A percentile compares a stretch with the other conserved stretches of the same genome.
These are phyloP conservation scores for Anseranas semipalmata DNA, from an alignment of 2,113 vertebrate genomes.

Conservation along the genomic window DNA sequence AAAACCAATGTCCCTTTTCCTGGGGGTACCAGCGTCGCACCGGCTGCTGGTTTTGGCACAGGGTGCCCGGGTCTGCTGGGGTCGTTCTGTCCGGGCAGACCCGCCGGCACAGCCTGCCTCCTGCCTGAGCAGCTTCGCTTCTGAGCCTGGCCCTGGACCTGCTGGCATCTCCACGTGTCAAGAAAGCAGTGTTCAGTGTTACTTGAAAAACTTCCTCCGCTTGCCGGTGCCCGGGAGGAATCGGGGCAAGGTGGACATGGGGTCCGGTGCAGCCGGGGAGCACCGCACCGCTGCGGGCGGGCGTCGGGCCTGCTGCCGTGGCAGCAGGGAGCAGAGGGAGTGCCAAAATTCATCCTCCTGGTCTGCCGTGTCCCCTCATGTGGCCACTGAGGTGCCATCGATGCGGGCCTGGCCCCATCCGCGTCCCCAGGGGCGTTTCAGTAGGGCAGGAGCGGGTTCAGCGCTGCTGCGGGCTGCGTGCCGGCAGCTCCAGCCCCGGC, in stretches of 20 bases:
- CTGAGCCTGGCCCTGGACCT: neutral
- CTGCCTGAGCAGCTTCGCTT: neutral
- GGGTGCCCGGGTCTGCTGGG: neutral
- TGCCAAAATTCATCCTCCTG: neutral
- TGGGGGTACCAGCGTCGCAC: neutral
- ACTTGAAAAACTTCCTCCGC: neutral
- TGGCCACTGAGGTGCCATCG: neutral
- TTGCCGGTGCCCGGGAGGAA: neutral
- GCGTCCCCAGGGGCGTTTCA: rapidly evolving
- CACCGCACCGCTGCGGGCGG: neutral
- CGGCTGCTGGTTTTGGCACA: neutral
- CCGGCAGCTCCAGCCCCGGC: neutral
- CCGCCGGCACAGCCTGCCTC: neutral
- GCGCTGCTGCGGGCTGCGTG: rapidly evolving
- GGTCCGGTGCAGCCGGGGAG: neutral
- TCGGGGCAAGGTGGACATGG: neutral
- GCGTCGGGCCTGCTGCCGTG: neutral
- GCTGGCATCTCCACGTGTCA: neutral
- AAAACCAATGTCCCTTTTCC: neutral
- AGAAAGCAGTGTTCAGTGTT: neutral
- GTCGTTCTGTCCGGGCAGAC: neutral
- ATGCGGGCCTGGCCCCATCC: neutral
- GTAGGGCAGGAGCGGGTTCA: neutral
- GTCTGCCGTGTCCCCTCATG: neutral
- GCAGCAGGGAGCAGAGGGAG: neutral